These are phyloP conservation scores for Perca schrenkii DNA, from an alignment of 2,113 vertebrate genomes.

Conservation along the genomic window DNA sequence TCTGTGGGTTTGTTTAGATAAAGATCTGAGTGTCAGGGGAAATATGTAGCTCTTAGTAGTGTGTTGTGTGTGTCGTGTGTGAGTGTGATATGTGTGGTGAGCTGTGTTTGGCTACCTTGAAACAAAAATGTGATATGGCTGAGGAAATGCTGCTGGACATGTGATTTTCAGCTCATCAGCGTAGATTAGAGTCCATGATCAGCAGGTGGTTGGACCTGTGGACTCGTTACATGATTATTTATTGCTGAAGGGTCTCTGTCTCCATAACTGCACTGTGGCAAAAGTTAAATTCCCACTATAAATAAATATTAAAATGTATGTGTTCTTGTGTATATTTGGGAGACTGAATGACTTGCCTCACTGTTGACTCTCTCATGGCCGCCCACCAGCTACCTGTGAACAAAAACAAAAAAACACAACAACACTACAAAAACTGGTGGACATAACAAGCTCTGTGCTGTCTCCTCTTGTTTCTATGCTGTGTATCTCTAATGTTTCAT, in stretches of 20 bases:
- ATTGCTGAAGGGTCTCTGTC: not conserved
- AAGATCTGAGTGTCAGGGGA: slow-evolving; percentile 31
- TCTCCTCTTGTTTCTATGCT: not conserved
- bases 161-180: not conserved
- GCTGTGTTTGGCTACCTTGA: not conserved
- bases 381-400: not conserved
- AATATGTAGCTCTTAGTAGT: slow-evolving; percentile 18
- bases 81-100: not conserved
- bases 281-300: not conserved
- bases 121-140: not conserved
- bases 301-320: not conserved
- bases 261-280: not conserved
- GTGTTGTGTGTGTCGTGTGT: not conserved
- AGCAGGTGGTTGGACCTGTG: not conserved
- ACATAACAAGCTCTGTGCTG: slow-evolving; percentile 1
- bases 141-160: not conserved
- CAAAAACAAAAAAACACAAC: slow-evolving; percentile 3
- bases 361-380: not conserved
- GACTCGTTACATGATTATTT: not conserved
- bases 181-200: not conserved
- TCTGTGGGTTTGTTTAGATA: slow-evolving; percentile 41
- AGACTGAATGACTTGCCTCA: not conserved
- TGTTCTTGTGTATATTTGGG: not conserved
- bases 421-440: not conserved
- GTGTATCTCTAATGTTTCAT: not conserved